Percentiles rank a stretch among this genome's conserved stretches.
phyloP scores from a whole-genome alignment of 1,140 invertebrate species.

The Callitettix versicolor region DNA sequence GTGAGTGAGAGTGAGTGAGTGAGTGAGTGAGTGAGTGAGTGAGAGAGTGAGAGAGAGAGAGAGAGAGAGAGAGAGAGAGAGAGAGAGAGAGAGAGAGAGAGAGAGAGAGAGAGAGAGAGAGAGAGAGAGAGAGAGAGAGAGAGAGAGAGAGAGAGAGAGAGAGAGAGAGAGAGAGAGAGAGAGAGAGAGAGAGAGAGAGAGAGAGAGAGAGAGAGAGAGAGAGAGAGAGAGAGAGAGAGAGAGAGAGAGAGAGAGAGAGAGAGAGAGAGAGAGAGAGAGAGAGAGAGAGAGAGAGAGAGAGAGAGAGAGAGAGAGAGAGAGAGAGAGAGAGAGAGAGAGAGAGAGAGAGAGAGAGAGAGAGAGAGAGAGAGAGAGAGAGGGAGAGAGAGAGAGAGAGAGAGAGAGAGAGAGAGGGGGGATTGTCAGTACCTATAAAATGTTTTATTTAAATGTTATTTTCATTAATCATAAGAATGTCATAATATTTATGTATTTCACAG shows the following conservation, averaged over 20 bases:
- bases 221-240: neutral
- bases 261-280: conserved; percentile 4
- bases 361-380: conserved; percentile 5
- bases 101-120: neutral
- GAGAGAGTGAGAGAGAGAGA: too few relatives aligned
- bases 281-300: conserved; percentile 5
- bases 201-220: neutral
- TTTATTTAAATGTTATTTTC: too few relatives aligned
- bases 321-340: conserved; percentile 6
- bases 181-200: neutral
- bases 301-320: conserved; percentile 6
- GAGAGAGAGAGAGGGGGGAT: conserved; percentile 2
- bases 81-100: neutral
- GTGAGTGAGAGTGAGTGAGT: too few relatives aligned
- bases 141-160: neutral
- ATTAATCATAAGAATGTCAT: too few relatives aligned
- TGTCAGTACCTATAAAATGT: too few relatives aligned
- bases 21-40: too few relatives aligned
- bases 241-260: conserved; percentile 5
- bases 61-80: neutral
- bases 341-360: conserved; percentile 6
- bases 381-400: conserved; percentile 6
- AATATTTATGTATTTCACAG: too few relatives aligned
- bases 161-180: neutral
- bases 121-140: neutral